Evolutionary conservation across 2,797 vertebrate genomes (phyloP).

Genomic region (Buceros bicornis): DNA sequence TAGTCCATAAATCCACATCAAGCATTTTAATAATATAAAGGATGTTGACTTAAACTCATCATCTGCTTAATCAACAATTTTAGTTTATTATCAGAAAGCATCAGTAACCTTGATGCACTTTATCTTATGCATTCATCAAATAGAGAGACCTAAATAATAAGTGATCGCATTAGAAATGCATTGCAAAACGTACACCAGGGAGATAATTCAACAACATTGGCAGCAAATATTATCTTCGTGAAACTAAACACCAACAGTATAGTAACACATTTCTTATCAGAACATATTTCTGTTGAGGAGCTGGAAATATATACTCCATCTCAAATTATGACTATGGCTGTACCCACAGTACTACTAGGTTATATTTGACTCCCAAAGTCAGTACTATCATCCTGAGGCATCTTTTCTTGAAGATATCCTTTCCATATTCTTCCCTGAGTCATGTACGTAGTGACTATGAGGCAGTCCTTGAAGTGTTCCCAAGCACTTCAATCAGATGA

Average conservation of each 20-base stretch:
- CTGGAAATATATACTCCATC: neutral
- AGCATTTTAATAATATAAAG: conserved; percentile 59
- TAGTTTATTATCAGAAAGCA: conserved; percentile 66
- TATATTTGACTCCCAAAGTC: neutral
- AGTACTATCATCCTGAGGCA: neutral
- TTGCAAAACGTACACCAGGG: conserved; percentile 24
- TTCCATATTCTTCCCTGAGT: neutral
- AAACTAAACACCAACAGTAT: neutral
- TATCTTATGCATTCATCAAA: conserved; percentile 67
- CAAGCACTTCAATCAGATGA: neutral
- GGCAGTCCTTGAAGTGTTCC: neutral
- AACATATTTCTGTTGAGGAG: neutral
- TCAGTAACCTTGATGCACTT: conserved; percentile 62
- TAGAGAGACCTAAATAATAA: conserved; percentile 51
- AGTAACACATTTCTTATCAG: neutral
- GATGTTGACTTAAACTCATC: conserved; percentile 62
- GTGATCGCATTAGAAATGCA: conserved; percentile 32
- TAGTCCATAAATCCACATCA: conserved; percentile 54
- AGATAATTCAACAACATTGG: conserved; percentile 25
- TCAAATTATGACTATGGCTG: neutral
- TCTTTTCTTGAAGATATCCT: neutral
- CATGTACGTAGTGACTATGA: neutral
- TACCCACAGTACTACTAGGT: neutral
- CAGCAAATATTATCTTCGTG: neutral
- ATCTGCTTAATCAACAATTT: conserved; percentile 72